A percentile compares a stretch with the other conserved stretches of the same genome.
phyloP scores from a whole-genome alignment of 2,113 vertebrate species.

The Ascaphus truei region DNA sequence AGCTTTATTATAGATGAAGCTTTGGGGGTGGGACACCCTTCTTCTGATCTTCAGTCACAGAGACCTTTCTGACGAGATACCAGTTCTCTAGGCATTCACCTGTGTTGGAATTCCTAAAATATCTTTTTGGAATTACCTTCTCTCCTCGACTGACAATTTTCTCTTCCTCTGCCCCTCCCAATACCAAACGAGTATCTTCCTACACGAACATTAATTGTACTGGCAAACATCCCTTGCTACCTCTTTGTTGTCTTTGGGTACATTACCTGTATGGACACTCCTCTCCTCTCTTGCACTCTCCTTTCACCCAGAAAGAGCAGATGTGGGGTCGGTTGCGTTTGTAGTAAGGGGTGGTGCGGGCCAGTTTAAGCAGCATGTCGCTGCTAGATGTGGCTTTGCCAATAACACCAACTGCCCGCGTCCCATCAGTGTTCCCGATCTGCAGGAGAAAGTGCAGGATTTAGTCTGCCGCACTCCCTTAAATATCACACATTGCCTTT shows the following conservation, averaged over 20 bases:
- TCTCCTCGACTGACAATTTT: too few species aligned
- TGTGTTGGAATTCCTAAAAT: too few species aligned
- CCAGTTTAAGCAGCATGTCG: conserved; percentile 95
- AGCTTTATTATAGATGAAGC: too few species aligned
- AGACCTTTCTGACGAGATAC: too few species aligned
- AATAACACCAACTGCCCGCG: conserved; percentile 81
- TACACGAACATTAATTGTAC: neutral
- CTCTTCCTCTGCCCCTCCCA: too few species aligned
- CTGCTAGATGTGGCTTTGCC: conserved; percentile 91
- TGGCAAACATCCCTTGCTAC: neutral
- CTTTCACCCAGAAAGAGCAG: conserved; percentile 98
- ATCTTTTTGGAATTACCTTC: too few species aligned
- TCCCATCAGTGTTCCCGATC: conserved; percentile 92
- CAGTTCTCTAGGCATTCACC: too few species aligned
- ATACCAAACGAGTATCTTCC: too few species aligned
- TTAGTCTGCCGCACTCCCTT: too few species aligned
- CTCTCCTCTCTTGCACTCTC: conserved; percentile 96
- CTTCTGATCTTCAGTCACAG: too few species aligned
- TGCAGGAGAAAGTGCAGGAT: conserved; percentile 39
- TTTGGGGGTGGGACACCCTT: too few species aligned
- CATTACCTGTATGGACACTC: conserved; percentile 93
- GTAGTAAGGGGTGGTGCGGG: conserved; percentile 94
- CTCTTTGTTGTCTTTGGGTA: neutral
- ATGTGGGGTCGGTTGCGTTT: conserved; percentile 97
- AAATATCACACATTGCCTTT: too few species aligned